Base-by-base conservation (phyloP, 1,140 invertebrate species). In the Papilio polytes region DNA sequence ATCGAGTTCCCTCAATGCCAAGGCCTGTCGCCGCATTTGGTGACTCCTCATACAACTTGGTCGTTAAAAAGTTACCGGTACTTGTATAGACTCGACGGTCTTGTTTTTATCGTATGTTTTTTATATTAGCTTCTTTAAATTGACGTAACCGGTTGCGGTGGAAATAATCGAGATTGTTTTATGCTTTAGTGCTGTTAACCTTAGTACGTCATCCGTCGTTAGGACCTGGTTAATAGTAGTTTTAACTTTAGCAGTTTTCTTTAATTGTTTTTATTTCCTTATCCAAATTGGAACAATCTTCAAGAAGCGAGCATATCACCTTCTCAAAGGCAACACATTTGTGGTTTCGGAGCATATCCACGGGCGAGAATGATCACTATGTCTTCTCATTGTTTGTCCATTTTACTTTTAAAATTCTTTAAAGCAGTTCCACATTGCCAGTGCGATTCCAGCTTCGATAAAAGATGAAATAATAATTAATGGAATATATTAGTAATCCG, bases 1-100 rank as follows among this genome's bases (percentile, higher is more conserved):
- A 91, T 86, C 83, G 88, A 78, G 83, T 84, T 87, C 84, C 88
- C 84, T 82, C 91, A 92, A 90, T 92, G 91, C 89, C 91, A 93
- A 93, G 90, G 91, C 66, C 63, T 80, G 81, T 48, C 44, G 76
- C 73, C 82, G 79, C 83, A 86, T 90, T 89, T 85, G 85, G 86
- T 84, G 79, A 80, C 78, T 76, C 74, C 26, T 2, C 22, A 76
- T 76, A 76, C 59, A 26, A 63, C 59, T 44, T 51, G 44, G 46
- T 31, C 44, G 22, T 26, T 48, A 51, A 74, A 44, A 74, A 76
- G 46, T 26, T 48, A 53, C 74, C 74, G 74, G 74, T 51, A 26
- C 44, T 53, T 53, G 22, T 51, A 53, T 51, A 46, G 74, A 76
- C 22, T 48, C 20, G 41, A 44, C 41, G 74, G 46, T 76, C 74